Evolutionary conservation across 2,113 vertebrate genomes (phyloP).

Genomic region (Penelope pileata): DNA sequence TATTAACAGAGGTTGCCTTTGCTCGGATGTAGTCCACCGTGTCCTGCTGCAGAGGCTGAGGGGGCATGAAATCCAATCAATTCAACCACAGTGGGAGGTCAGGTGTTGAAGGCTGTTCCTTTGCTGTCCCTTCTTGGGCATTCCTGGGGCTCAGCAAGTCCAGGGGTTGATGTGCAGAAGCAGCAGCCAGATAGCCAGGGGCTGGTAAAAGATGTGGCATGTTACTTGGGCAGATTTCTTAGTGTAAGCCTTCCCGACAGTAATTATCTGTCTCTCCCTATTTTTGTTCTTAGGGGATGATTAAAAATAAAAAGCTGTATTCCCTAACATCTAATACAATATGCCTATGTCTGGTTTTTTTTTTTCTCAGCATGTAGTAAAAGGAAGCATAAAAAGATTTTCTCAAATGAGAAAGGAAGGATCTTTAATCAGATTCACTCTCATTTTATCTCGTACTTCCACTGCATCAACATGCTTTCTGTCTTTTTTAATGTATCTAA

Average conservation of each 20-base stretch:
- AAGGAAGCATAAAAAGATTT: not conserved
- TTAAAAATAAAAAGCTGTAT: not conserved
- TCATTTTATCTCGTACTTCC: not conserved
- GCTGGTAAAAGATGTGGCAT: not conserved
- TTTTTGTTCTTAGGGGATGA: not conserved
- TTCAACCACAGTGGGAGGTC: not conserved
- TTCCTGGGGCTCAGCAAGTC: not conserved
- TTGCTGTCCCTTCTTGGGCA: accelerated
- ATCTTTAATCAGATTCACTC: not conserved
- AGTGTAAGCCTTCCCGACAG: not conserved
- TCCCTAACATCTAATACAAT: not conserved
- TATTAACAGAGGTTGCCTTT: not conserved
- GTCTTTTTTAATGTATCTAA: not conserved
- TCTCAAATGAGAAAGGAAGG: not conserved
- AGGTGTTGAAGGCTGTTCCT: not conserved
- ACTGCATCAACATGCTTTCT: not conserved
- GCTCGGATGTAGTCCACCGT: not conserved
- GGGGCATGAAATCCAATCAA: not conserved
- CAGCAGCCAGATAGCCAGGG: not conserved
- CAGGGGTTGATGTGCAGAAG: not conserved
- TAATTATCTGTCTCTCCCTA: not conserved
- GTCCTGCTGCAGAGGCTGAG: not conserved
- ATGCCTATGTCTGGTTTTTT: not conserved
- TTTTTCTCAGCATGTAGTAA: not conserved
- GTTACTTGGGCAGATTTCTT: not conserved